phyloP scores from a whole-genome alignment of 2,113 vertebrate genomes.

The Chloebia gouldiae region DNA sequence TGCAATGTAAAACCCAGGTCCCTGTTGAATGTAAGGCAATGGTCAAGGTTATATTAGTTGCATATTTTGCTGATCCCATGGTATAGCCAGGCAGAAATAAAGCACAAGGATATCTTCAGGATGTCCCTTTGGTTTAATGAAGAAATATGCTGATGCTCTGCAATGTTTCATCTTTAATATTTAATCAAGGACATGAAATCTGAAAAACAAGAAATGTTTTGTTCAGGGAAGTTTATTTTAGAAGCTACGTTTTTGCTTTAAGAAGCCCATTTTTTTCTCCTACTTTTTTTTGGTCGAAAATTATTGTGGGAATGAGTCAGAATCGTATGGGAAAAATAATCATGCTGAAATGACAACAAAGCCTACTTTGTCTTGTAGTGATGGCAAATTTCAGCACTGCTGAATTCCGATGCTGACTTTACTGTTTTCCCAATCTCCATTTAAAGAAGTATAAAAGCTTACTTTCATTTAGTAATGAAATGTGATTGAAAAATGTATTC shows the following conservation, averaged over 20 bases:
- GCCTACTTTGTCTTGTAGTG: neutral
- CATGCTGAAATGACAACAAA: neutral
- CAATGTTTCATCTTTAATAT: conserved; percentile 24
- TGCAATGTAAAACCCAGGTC: neutral
- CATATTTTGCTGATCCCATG: neutral
- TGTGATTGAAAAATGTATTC: neutral
- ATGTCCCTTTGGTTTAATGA: conserved; percentile 18
- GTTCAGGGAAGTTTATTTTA: neutral
- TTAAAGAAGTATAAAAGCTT: neutral
- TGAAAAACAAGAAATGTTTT: neutral
- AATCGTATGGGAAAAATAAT: neutral
- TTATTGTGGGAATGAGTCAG: neutral
- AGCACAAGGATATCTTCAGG: neutral
- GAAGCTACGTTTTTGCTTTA: neutral
- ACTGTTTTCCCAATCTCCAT: neutral
- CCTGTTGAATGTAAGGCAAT: neutral
- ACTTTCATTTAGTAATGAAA: conserved; percentile 21
- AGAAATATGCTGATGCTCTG: conserved; percentile 14
- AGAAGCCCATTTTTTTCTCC: neutral
- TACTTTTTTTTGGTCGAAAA: neutral
- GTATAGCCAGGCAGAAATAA: neutral
- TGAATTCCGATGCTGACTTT: neutral
- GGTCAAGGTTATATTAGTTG: neutral
- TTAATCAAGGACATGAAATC: conserved; percentile 11
- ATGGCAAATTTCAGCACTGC: neutral